phyloP scores from a whole-genome alignment of 2,797 vertebrate species.

The Propithecus deckenii region DNA sequence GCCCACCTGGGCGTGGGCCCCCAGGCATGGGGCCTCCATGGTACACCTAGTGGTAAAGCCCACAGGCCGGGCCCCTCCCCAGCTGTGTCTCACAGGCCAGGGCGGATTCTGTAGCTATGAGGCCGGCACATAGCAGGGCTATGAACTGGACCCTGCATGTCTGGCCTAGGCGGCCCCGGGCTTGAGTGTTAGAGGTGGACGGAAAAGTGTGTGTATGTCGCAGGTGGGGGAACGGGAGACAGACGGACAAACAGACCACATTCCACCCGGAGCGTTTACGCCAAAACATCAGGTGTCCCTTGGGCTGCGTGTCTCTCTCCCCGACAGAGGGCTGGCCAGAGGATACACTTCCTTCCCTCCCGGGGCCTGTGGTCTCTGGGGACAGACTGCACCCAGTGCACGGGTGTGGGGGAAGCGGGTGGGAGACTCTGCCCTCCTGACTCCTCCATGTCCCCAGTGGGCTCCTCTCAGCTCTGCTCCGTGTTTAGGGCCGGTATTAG shows the following conservation, averaged over 20 bases:
- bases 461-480: not conserved
- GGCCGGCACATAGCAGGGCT: not conserved
- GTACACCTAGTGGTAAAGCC: not conserved
- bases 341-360: not conserved
- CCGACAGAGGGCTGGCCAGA: not conserved
- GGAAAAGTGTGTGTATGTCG: not conserved
- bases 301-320: not conserved
- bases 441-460: not conserved
- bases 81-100: not conserved
- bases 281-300: not conserved
- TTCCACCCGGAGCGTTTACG: not conserved
- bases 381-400: not conserved
- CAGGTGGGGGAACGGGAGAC: no score
- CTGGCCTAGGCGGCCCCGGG: not conserved
- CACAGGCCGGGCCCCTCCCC: not conserved
- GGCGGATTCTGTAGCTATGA: not conserved
- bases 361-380: not conserved
- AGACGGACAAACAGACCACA: not conserved
- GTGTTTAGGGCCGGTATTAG: not conserved
- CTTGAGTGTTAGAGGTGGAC: not conserved
- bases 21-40: fast-evolving
- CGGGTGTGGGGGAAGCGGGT: fast-evolving
- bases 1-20: fast-evolving
- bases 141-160: not conserved
- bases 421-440: not conserved